These are phyloP conservation scores for Drosophila crucigera DNA, from an alignment of 2,888 invertebrate genomes.

Conservation along the genomic window DNA sequence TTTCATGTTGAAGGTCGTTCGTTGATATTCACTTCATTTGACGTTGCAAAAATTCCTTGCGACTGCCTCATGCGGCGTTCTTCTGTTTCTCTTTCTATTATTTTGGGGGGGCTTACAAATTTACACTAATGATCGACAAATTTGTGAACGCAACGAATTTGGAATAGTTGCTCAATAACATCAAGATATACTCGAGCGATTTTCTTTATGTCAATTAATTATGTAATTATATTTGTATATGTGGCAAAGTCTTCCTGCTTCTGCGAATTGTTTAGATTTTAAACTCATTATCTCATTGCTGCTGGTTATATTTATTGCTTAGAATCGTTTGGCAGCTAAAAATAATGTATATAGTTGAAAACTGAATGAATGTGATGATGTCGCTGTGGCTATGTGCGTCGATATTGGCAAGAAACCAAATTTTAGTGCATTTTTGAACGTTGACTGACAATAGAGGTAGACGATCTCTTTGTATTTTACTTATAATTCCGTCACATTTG, in stretches of 20 bases:
- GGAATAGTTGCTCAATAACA: conserved; percentile 16
- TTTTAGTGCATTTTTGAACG: conserved; percentile 29
- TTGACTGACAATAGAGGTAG: conserved; percentile 23
- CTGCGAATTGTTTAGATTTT: conserved; percentile 10
- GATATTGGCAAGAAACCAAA: conserved; percentile 51
- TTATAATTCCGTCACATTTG: neutral
- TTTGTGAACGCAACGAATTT: conserved; percentile 21
- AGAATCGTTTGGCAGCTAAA: conserved; percentile 13
- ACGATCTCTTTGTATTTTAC: neutral
- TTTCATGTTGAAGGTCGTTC: conserved; percentile 79
- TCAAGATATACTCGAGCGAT: neutral
- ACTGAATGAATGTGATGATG: conserved; percentile 53
- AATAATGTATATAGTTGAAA: conserved; percentile 29
- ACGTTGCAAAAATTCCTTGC: conserved; percentile 71
- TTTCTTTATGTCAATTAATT: conserved; percentile 36
- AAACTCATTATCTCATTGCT: conserved; percentile 5
- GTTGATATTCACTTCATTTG: conserved; percentile 78
- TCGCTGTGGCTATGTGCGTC: conserved; percentile 24
- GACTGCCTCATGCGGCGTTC: conserved; percentile 58
- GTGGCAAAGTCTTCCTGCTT: conserved; percentile 40
- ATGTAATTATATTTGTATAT: conserved; percentile 30
- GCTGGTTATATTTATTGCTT: conserved; percentile 28
- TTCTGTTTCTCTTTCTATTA: neutral
- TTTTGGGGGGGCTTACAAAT: conserved; percentile 5
- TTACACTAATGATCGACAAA: conserved; percentile 47